Evolutionary conservation across 2,888 invertebrate species (phyloP).

Genomic region (Metallyticus violacea): DNA sequence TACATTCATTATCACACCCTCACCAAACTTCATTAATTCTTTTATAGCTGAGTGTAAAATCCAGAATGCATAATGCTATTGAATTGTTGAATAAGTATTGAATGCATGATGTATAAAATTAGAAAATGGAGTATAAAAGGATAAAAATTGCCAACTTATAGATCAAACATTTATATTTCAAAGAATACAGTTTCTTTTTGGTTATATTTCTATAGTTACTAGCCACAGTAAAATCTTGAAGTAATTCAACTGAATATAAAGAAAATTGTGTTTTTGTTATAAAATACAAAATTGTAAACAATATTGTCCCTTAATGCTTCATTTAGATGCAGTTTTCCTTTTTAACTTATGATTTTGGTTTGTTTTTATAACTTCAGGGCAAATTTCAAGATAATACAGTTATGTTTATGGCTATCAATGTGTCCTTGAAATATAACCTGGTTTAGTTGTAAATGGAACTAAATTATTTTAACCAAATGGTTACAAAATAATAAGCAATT

Average conservation of each 20-base stretch:
- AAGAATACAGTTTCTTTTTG: too few relatives aligned
- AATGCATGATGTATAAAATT: not conserved
- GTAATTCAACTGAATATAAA: not conserved
- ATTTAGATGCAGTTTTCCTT: too few relatives aligned
- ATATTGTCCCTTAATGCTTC: too few relatives aligned
- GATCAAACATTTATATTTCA: not conserved
- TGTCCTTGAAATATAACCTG: too few relatives aligned
- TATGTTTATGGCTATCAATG: too few relatives aligned
- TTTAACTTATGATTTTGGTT: too few relatives aligned
- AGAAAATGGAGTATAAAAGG: not conserved
- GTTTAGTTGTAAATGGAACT: too few relatives aligned
- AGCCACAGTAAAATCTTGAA: not conserved
- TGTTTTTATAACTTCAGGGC: too few relatives aligned
- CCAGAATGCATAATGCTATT: not conserved
- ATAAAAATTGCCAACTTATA: not conserved
- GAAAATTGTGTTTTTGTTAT: not conserved
- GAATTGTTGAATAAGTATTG: not conserved
- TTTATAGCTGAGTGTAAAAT: not conserved
- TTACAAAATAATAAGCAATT: too few relatives aligned
- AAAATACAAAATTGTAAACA: too few relatives aligned
- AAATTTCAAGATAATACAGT: too few relatives aligned
- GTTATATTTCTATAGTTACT: not conserved
- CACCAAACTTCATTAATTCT: not conserved
- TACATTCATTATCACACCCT: not conserved
- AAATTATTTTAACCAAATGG: too few relatives aligned